Evolutionary conservation across 1,140 invertebrate genomes (phyloP).

Genomic region (Diabrotica virgifera): DNA sequence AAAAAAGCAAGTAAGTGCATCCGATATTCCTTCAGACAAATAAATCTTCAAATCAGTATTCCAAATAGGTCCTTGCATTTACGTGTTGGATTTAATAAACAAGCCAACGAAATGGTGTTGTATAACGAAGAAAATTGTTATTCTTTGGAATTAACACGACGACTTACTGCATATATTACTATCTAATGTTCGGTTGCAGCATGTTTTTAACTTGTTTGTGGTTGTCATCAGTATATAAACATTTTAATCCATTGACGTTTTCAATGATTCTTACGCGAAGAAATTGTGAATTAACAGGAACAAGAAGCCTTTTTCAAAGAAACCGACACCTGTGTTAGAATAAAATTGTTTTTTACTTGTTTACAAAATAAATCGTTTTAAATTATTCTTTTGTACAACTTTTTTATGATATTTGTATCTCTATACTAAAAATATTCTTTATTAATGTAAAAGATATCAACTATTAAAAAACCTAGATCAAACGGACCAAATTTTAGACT

Average conservation of each 20-base stretch:
- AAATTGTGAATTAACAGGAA: background rate
- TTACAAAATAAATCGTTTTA: no score
- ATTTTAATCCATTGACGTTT: background rate
- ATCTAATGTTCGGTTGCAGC: background rate
- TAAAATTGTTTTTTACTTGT: no score
- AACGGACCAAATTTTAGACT: no score
- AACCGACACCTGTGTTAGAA: background rate
- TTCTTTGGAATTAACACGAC: slow-evolving; percentile 2
- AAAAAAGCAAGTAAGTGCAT: background rate
- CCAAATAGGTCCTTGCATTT: background rate
- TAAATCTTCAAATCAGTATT: slow-evolving; percentile 3
- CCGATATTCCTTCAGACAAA: background rate
- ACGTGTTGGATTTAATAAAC: slow-evolving; percentile 1
- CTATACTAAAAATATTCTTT: no score
- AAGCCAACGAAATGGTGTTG: background rate
- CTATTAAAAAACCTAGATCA: no score
- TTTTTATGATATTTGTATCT: no score
- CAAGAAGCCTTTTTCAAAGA: slow-evolving; percentile 3
- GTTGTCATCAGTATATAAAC: background rate
- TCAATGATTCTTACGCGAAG: background rate
- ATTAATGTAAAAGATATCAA: no score
- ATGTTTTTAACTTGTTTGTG: background rate
- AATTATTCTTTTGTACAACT: no score
- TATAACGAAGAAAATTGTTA: slow-evolving; percentile 1
- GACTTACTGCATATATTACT: background rate